phyloP scores from a whole-genome alignment of 2,113 vertebrate species.

The Sylvietta virens region DNA sequence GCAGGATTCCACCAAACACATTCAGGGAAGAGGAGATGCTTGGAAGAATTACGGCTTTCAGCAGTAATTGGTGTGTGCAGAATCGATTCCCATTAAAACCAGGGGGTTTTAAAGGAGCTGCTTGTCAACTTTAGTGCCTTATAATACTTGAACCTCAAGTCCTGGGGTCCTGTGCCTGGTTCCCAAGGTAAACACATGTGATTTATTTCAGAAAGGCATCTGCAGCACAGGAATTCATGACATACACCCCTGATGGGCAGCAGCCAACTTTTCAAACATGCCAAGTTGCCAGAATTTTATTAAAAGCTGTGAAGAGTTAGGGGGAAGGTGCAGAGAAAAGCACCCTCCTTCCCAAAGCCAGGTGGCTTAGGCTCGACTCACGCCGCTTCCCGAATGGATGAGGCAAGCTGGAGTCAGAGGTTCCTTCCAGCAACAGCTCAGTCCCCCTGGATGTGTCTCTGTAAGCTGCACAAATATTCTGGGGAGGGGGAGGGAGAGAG shows the following conservation, averaged over 20 bases:
- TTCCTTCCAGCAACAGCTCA: constrained; percentile 44
- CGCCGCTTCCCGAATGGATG: not conserved
- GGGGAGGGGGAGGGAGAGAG: not conserved
- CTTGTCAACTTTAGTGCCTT: not conserved
- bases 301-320: constrained; percentile 22
- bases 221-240: constrained; percentile 31
- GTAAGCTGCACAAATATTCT: constrained; percentile 47
- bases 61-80: not conserved
- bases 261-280: constrained; percentile 3
- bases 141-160: not conserved
- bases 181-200: constrained; percentile 39
- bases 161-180: not conserved
- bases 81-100: not conserved
- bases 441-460: constrained; percentile 17
- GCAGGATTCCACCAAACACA: not conserved
- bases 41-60: not conserved
- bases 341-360: constrained; percentile 49
- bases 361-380: constrained; percentile 51
- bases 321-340: constrained; percentile 38
- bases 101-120: not conserved
- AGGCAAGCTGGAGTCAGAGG: constrained; percentile 50
- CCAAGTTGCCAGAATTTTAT: constrained; percentile 40
- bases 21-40: not conserved
- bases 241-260: not conserved
- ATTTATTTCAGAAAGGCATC: constrained; percentile 41